phyloP scores from a whole-genome alignment of 2,113 vertebrate genomes.

The Smithornis capensis region DNA sequence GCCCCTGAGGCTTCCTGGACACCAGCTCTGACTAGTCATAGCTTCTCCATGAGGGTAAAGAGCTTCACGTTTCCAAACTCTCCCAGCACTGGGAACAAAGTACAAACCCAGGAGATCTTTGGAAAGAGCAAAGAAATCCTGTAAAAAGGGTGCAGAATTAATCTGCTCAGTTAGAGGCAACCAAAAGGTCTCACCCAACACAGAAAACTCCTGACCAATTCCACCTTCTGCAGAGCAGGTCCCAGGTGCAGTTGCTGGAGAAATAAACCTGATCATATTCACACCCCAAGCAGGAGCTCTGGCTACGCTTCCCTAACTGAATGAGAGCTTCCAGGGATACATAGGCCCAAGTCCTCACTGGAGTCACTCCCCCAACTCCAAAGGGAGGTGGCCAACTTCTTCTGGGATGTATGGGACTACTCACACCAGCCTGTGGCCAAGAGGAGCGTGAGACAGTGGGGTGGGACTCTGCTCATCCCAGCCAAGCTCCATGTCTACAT shows the following conservation, averaged over 20 bases:
- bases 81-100: background rate
- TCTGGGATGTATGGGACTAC: rapidly evolving
- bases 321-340: background rate
- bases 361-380: background rate
- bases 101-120: background rate
- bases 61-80: background rate
- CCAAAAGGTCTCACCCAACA: background rate
- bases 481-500: background rate
- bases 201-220: rapidly evolving
- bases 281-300: background rate
- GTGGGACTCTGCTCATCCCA: background rate
- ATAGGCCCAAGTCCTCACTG: background rate
- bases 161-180: background rate
- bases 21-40: background rate
- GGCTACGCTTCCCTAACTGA: background rate
- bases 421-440: background rate
- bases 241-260: background rate
- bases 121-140: background rate
- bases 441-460: rapidly evolving
- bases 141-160: background rate
- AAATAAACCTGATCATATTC: background rate
- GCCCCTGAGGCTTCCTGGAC: background rate
- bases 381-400: background rate
- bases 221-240: background rate
- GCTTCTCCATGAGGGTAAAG: background rate